Percentiles rank a stretch among this genome's conserved stretches.
These are phyloP conservation scores for Rhea pennata DNA, from an alignment of 2,113 vertebrate species.

Conservation along the genomic window DNA sequence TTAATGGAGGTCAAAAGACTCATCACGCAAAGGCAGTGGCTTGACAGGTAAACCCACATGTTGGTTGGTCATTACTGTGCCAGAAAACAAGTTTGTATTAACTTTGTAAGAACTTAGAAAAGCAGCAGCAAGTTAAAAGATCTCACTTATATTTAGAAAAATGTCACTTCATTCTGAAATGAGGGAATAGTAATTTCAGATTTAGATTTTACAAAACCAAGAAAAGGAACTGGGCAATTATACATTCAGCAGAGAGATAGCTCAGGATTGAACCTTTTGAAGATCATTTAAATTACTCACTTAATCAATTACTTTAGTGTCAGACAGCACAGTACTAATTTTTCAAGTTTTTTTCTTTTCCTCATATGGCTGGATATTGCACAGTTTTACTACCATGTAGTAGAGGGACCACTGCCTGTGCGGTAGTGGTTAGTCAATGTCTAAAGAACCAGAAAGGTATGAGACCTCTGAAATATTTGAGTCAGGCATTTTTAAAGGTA, in stretches of 20 bases:
- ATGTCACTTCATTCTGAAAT: neutral
- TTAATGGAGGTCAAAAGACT: neutral
- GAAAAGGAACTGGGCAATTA: neutral
- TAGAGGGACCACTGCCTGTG: neutral
- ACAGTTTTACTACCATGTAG: neutral
- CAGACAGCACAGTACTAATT: neutral
- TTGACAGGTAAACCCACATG: neutral
- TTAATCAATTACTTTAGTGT: neutral
- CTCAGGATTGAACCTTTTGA: neutral
- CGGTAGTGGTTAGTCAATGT: neutral
- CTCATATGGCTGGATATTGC: neutral
- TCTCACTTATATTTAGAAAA: neutral
- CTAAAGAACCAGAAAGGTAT: neutral
- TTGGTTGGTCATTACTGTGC: neutral
- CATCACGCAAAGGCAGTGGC: neutral
- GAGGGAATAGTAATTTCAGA: neutral
- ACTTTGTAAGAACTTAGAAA: neutral
- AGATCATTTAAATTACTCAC: neutral
- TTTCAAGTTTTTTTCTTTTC: neutral
- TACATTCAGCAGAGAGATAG: neutral
- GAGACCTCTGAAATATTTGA: neutral
- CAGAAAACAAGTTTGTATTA: rapidly evolving
- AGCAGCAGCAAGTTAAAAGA: neutral
- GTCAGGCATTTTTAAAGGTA: neutral
- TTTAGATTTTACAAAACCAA: neutral